Evolutionary conservation across 2,888 invertebrate species (phyloP).

Genomic region (Blomia tropicalis): DNA sequence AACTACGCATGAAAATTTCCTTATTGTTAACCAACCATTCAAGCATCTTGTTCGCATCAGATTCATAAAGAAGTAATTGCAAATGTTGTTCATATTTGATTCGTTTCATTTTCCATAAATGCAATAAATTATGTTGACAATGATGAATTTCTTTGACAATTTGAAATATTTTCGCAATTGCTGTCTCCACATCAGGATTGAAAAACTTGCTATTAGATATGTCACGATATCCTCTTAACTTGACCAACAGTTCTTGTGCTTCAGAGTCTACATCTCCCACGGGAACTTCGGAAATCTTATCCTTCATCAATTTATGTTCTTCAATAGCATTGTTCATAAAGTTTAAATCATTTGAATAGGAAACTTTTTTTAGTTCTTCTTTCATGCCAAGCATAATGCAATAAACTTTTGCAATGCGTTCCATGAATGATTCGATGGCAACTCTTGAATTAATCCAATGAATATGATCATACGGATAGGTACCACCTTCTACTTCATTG

Average conservation of each 20-base stretch:
- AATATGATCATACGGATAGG: constrained; percentile 81
- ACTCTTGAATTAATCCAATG: constrained; percentile 91
- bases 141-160: constrained; percentile 55
- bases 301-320: constrained; percentile 80
- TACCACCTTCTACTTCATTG: constrained; percentile 72
- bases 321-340: constrained; percentile 81
- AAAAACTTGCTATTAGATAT: constrained; percentile 31
- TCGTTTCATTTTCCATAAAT: constrained; percentile 74
- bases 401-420: constrained; percentile 77
- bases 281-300: constrained; percentile 77
- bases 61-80: constrained; percentile 79
- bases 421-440: constrained; percentile 34
- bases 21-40: constrained; percentile 94
- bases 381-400: constrained; percentile 81
- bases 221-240: constrained; percentile 32
- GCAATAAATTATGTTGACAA: constrained; percentile 74
- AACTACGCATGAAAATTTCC: constrained; percentile 81
- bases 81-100: constrained; percentile 70
- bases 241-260: constrained; percentile 51
- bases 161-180: constrained; percentile 36
- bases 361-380: constrained; percentile 76
- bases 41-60: constrained; percentile 96
- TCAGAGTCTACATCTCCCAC: constrained; percentile 81
- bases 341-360: constrained; percentile 83
- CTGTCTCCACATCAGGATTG: constrained; percentile 47